Evolutionary conservation across 2,797 vertebrate species (phyloP), one percentile per base, ranked within the genome.

Genomic region (Syndactyla subalaris): DNA sequence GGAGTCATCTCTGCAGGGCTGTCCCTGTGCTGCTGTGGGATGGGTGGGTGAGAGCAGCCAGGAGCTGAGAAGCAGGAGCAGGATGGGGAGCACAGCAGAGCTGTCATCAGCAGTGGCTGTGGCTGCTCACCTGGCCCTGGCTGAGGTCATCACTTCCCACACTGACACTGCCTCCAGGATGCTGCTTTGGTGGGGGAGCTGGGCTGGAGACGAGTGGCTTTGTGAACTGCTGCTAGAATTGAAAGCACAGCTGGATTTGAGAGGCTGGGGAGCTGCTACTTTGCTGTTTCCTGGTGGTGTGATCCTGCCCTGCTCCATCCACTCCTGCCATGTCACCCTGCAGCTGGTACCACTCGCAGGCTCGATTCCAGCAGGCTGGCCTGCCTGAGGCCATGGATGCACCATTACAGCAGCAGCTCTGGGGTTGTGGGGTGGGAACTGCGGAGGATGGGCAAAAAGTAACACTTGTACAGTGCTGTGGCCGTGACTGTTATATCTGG

Each of bases 401-500:
- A 93, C 34, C 0, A 0, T 51, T 32, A 23, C 4, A 8, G 80
- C 78, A 76, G 83, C 72, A 36, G 65, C 68, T 43, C 72, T 11
- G 80, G 68, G 51, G 39, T 10, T 55, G 72, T 12, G 1, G 41
- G 49, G 36, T n/a, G 27, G 48, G 39, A 63, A 8, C 27, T 43
- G 22, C 41, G 63, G 63, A 24, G 38, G 72, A 9, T 14, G 12
- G 63, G 51, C 59, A 32, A 79, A 90, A 90, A 27, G 39, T 46
- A 58, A 34, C 1, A 2, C 59, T 61, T 58, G 85, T 93, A 63
- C 77, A 66, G 92, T 38, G 75, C 85, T 39, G 83, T 0, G 71
- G 94, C 95, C 24, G 4, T 59, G 92, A 94, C 94, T 94, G 88
- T 95, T 96, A 86, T 41, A 57, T 73, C 77, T 62, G 76, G 73